Evolutionary conservation across 2,113 vertebrate genomes (phyloP), one percentile per base, ranked within the genome.

Genomic region (Pelobates fuscus): DNA sequence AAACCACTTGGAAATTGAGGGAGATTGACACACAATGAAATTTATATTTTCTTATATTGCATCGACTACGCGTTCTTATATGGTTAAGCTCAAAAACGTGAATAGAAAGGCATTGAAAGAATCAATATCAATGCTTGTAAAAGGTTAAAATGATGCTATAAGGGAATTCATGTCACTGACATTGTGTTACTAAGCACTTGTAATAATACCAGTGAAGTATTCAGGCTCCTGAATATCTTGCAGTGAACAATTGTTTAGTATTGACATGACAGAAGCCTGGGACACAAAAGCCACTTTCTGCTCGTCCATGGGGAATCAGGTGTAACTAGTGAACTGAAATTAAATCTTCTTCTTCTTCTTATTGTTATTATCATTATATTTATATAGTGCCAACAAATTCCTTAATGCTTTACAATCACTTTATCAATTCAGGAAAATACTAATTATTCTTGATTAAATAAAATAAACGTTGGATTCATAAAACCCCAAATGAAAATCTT

Each of bases 161-260:
- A 5, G 71, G 64, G 58, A 81, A 81, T 87, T 84, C 27, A 83
- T 78, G 67, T 61, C n/a, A 79, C 43, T 84, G 78, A 84, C 78
- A 82, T 11, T 81, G 75, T 83, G 68, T 82, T 81, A 79, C 70
- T 84, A 3, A 72, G 78, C 4, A 66, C 41, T 73, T 78, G 79
- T 83, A 82, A 67, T 87, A 82, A 77, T 81, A 55, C 70, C 81
- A 81, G 77, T 29, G 59, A 79, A 82, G 59, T 73, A 55, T 72
- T 67, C 74, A 73, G 78, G 26, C 0, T 83, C 27, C 65, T 71
- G 54, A 81, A 78, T 46, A 59, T 18, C 79, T 37, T 24, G 49
- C 57, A 80, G 58, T 71, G 70, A 71, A 62, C 32, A 57, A 71
- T 71, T 71, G 70, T 62, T n/a, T 62, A 37, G 60, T 52, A 62